Conservation (phyloP, 2,797 vertebrate genomes). For the Sarcophilus harrisii region DNA sequence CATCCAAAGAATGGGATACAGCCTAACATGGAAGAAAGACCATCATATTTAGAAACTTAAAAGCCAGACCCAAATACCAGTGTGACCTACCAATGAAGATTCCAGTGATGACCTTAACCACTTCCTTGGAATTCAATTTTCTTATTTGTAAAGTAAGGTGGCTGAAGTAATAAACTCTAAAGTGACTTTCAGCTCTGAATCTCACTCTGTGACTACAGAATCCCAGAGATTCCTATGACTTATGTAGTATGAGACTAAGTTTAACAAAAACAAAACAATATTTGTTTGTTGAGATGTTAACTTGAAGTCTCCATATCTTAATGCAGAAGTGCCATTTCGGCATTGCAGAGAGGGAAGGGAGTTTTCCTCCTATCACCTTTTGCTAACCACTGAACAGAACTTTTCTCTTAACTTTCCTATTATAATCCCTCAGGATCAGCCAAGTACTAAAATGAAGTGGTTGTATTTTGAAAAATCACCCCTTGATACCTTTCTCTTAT, state of each 20-base stretch:
- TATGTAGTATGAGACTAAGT: neutral
- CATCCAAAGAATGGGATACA: neutral
- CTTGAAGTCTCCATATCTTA: neutral
- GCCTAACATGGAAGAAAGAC: neutral
- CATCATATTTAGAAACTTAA: neutral
- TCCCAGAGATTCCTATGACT: neutral
- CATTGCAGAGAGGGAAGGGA: neutral
- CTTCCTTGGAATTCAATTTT: neutral
- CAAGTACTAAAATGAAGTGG: slow-evolving; percentile 44
- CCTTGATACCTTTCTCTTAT: slow-evolving; percentile 57
- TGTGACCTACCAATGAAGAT: neutral
- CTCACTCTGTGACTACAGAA: neutral
- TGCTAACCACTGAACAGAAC: slow-evolving; percentile 27
- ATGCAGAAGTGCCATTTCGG: neutral
- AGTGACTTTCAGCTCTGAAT: neutral
- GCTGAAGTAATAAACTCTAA: slow-evolving; percentile 6
- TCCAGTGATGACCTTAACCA: neutral
- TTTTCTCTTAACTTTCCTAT: neutral
- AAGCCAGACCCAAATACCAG: neutral
- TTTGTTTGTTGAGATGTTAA: neutral
- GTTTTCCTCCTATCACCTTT: neutral
- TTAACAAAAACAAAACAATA: neutral
- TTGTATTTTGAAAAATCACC: slow-evolving; percentile 62
- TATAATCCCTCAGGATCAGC: slow-evolving; percentile 43
- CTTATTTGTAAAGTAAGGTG: neutral